Conservation (phyloP, 2,113 vertebrate genomes). For the Aspiorhynchus laticeps region DNA sequence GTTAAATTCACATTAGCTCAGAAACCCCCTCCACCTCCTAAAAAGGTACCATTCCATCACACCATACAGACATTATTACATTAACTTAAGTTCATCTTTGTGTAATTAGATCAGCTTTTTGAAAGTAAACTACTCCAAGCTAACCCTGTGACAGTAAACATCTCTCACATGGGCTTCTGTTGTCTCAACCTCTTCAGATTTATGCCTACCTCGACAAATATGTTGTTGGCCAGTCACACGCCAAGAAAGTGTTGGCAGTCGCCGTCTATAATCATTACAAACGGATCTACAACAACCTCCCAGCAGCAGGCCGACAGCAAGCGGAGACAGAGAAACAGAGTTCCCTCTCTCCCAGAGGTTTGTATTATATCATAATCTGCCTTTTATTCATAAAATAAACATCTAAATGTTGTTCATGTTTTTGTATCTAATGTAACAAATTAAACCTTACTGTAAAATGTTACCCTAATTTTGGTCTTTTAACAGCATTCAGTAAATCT, state of each 20-base stretch:
- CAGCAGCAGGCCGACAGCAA: constrained; percentile 87
- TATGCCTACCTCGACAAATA: constrained; percentile 98
- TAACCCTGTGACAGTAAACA: not conserved
- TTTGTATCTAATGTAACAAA: not conserved
- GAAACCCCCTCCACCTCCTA: constrained; percentile 94
- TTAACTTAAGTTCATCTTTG: not conserved
- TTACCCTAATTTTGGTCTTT: not conserved
- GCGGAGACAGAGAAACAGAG: constrained; percentile 92
- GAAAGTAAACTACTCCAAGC: not conserved
- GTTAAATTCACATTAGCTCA: constrained; percentile 94
- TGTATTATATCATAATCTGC: constrained; percentile 60
- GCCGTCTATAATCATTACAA: constrained; percentile 99
- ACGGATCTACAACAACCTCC: constrained; percentile 97
- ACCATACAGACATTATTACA: not conserved
- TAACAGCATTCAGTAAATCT: too few species aligned
- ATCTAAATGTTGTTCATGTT: not conserved
- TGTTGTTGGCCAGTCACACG: constrained; percentile 95
- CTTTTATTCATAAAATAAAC: not conserved
- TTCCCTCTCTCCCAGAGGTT: constrained; percentile 92
- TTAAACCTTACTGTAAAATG: not conserved
- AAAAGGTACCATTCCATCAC: constrained; percentile 82
- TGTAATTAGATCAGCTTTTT: not conserved
- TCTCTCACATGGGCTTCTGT: constrained; percentile 54
- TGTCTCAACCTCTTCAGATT: constrained; percentile 76
- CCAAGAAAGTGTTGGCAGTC: constrained; percentile 97